Evolutionary conservation across 2,888 invertebrate genomes (phyloP).

Genomic region (Nemurella pictetii): DNA sequence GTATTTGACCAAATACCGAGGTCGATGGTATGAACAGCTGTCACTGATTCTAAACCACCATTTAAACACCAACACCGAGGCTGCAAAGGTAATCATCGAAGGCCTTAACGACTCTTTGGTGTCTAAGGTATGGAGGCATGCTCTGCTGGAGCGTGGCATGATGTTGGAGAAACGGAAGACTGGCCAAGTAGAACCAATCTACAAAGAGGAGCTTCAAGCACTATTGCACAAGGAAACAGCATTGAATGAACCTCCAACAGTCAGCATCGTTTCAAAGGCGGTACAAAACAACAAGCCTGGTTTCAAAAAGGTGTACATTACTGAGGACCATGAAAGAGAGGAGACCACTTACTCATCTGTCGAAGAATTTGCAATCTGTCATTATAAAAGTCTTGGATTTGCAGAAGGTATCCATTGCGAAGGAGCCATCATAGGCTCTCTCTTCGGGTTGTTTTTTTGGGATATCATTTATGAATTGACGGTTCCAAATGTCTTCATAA

Average conservation of each 20-base stretch:
- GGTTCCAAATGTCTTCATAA: slow-evolving; percentile 67
- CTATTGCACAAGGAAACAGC: slow-evolving; percentile 45
- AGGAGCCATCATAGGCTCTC: slow-evolving; percentile 62
- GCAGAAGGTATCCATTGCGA: slow-evolving; percentile 72
- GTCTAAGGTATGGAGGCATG: slow-evolving; percentile 45
- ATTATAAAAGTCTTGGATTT: slow-evolving; percentile 58
- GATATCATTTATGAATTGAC: slow-evolving; percentile 68
- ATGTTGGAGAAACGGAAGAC: slow-evolving; percentile 51
- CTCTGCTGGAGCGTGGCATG: slow-evolving; percentile 52
- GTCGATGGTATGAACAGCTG: slow-evolving; percentile 63
- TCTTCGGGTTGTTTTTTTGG: slow-evolving; percentile 76
- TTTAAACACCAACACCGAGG: slow-evolving; percentile 51
- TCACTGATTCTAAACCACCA: slow-evolving; percentile 63
- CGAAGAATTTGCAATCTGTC: slow-evolving; percentile 59
- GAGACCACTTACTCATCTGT: slow-evolving; percentile 56
- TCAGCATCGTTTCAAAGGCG: slow-evolving; percentile 41
- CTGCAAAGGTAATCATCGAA: slow-evolving; percentile 54
- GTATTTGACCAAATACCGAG: slow-evolving; percentile 56
- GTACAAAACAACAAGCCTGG: slow-evolving; percentile 46
- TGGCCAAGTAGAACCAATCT: slow-evolving; percentile 45
- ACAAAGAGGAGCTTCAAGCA: slow-evolving; percentile 46
- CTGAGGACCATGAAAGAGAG: slow-evolving; percentile 47
- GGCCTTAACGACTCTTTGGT: slow-evolving; percentile 50
- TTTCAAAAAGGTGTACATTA: slow-evolving; percentile 48
- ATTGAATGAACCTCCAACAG: slow-evolving; percentile 51